Base-by-base conservation (phyloP, 2,888 invertebrate genomes). In the Sisyra terminalis region DNA sequence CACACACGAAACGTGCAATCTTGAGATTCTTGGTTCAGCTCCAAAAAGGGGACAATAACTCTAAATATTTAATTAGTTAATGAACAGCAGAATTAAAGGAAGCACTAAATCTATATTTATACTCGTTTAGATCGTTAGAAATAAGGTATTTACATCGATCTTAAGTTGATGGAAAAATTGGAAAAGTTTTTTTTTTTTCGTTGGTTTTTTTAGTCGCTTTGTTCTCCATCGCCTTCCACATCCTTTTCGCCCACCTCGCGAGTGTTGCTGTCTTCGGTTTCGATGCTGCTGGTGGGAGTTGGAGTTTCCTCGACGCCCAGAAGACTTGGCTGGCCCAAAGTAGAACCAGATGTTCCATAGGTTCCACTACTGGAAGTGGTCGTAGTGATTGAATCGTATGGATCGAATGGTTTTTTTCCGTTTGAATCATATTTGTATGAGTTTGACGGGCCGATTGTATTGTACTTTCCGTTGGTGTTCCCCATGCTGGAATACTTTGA, bases 231-330 rank as follows among this genome's bases (percentile, higher is more conserved):
- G 32, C 68, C 70, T 51, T 71, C 71, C 24, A 66, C 67, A 46
- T 69, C 71, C 44, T 65, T 63, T 48, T 71, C 71, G 14, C 66
- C 67, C 38, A 69, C 68, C 49, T 70, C 69, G 34, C 64, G 57
- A 30, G 66, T 64, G 46, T 62, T 65, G 43, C 70, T 70, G 48
- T 71, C 71, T 49, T 71, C 71, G 1, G 71, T 70, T 55, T 70
- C 71, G 46, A 70, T 69, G 51, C 70, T 70, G 52, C 70, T 70
- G 2, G 71, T 70, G 4, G 71, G 71, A 2, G 71, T 71, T 18
- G 69, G 64, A 30, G 69, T 69, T 44, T 71, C 71, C 46, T 62
- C 61, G 14, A 61, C 61, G 30, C 56, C 55, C 45, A 60, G 45
- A 48, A 58, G 50, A 38, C 44, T 41, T 15, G 13, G 9, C 24